phyloP scores from a whole-genome alignment of 2,113 vertebrate species.

The Camarhynchus parvulus region DNA sequence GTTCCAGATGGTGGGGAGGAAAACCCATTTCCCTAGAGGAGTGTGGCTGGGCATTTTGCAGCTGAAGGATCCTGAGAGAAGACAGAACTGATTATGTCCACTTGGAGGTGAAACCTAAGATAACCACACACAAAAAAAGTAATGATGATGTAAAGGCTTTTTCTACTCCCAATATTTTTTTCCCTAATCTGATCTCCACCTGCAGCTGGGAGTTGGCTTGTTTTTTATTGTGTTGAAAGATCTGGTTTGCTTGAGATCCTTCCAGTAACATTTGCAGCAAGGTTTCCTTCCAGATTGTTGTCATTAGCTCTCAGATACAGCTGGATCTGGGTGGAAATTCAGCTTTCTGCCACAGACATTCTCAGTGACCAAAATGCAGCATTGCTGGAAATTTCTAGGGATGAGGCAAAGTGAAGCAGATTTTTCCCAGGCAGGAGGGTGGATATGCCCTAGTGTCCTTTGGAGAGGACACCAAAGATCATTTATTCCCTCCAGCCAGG shows the following conservation, averaged over 20 bases:
- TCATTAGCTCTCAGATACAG: background rate
- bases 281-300: slow-evolving; percentile 15
- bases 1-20: background rate
- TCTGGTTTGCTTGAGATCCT: slow-evolving; percentile 4
- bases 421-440: background rate
- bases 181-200: slow-evolving; percentile 14
- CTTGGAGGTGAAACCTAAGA: background rate
- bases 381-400: background rate
- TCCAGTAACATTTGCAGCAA: background rate
- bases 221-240: background rate
- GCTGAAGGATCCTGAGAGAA: background rate
- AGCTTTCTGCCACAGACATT: background rate
- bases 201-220: slow-evolving; percentile 22
- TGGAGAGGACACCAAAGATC: background rate
- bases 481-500: background rate
- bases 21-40: background rate
- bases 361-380: background rate
- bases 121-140: background rate
- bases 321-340: slow-evolving; percentile 22
- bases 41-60: background rate
- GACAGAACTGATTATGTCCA: background rate
- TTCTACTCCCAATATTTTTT: background rate
- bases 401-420: background rate
- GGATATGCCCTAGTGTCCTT: background rate
- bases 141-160: background rate